These are phyloP conservation scores for Proctacanthus coquilletti DNA, from an alignment of 1,140 invertebrate species.

Conservation along the genomic window DNA sequence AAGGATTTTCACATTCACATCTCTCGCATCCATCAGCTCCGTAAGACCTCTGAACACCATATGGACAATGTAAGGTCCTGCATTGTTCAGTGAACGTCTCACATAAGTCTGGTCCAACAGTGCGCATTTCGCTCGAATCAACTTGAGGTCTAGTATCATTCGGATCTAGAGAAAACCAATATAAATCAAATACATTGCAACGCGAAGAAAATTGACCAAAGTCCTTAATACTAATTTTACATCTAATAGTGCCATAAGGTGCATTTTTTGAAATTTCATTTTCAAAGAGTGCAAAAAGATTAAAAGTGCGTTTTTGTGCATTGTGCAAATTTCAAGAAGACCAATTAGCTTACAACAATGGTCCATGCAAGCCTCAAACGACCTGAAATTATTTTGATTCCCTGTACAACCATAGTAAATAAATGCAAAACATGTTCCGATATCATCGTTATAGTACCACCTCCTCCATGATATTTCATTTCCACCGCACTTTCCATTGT, in stretches of 20 bases:
- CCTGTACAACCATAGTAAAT: conserved; percentile 66
- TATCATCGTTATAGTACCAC: conserved; percentile 66
- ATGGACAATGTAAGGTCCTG: conserved; percentile 46
- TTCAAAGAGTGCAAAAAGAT: neutral
- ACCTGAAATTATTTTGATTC: conserved; percentile 65
- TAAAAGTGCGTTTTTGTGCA: conserved; percentile 1
- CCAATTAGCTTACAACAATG: too few species aligned
- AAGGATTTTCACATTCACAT: conserved; percentile 67
- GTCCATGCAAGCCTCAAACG: conserved; percentile 48
- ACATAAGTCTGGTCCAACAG: conserved; percentile 29
- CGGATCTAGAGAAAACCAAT: neutral
- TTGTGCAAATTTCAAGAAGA: conserved; percentile 1
- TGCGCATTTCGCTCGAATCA: conserved; percentile 12
- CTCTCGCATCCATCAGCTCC: conserved; percentile 47
- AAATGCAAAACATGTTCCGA: conserved; percentile 56
- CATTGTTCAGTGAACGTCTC: conserved; percentile 41
- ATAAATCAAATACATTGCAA: too few species aligned
- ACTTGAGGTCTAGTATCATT: conserved; percentile 6
- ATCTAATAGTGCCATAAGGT: too few species aligned
- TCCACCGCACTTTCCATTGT: conserved; percentile 54
- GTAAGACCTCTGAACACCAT: conserved; percentile 54
- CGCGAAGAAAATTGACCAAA: too few species aligned
- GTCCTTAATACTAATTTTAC: too few species aligned
- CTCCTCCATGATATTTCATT: conserved; percentile 38
- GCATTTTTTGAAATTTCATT: too few species aligned